Evolutionary conservation across 2,113 vertebrate species (phyloP).

Genomic region (Axis porcinus): DNA sequence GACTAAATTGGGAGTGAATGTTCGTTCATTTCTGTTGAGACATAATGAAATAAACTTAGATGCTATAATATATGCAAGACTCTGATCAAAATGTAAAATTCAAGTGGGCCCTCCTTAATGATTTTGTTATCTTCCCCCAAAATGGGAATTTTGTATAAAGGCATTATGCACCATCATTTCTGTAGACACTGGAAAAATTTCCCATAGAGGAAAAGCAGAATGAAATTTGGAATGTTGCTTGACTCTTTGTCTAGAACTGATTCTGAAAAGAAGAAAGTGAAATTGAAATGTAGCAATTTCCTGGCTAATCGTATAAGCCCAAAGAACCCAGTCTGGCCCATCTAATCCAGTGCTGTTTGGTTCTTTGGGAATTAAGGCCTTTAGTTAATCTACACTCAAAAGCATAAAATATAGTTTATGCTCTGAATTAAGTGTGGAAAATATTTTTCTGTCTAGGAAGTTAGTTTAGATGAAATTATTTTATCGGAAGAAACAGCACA

Average conservation of each 20-base stretch:
- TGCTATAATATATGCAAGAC: background rate
- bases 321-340: background rate
- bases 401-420: background rate
- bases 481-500: background rate
- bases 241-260: background rate
- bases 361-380: background rate
- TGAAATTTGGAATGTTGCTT: background rate
- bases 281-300: background rate
- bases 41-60: background rate
- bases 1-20: background rate
- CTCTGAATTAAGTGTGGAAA: conserved; percentile 12
- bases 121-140: background rate
- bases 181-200: background rate
- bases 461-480: conserved; percentile 23
- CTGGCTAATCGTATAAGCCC: background rate
- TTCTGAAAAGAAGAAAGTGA: background rate
- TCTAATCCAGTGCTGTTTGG: background rate
- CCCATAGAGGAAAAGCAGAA: background rate
- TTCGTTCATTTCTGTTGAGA: background rate
- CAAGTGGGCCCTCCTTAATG: background rate
- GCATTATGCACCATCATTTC: background rate
- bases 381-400: background rate
- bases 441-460: background rate
- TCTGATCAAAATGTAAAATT: background rate
- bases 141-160: background rate